Base-by-base conservation (phyloP, 2,888 invertebrate genomes). In the Hyposoter didymator region DNA sequence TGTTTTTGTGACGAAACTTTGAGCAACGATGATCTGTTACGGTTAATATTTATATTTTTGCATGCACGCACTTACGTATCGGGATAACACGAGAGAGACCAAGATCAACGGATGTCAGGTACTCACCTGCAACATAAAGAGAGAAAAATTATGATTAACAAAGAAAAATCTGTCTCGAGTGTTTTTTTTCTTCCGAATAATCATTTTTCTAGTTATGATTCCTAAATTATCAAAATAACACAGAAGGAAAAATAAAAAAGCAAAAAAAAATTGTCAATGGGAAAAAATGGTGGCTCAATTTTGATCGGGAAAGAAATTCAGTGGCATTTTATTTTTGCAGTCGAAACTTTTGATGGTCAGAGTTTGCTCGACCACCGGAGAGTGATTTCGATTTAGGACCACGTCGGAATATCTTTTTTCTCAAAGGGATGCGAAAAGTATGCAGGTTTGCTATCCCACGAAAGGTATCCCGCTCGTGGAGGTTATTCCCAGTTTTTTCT, bases 61-160 rank as follows among this genome's bases (percentile, higher is more conserved):
- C 22, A 45, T 45, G 6, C 4, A n/a, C n/a, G 43, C 35, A 78
- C 78, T 73, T 39, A 67, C 64, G 45, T 39, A 6, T 59, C 17
- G 12, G 72, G 45, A 22, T 19, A 67, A n/a, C 10, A n/a, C 7
- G 49, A 10, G 8, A 59, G 49, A 59, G 28, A 35, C n/a, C 7
- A 43, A 45, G 35, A 0, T 55, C 72, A 32, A 7, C 14, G 47
- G 59, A 47, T 35, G 10, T 73, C 47, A 14, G 73, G n/a, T 47
- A 83, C 83, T 83, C 83, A 83, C 83, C 83, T 83, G 78, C 59
- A 83, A 83, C 83, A 83, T 19, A 78, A 70, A 74, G 0, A 28
- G 12, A 17, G 5, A 52, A 49, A 62, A 2, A 22, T 32, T 17
- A 19, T 22, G n/a, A 39, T 64, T 12, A 32, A 14, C 32, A 14